Base-by-base conservation (phyloP, 2,888 invertebrate genomes). In the Ctena decussata region DNA sequence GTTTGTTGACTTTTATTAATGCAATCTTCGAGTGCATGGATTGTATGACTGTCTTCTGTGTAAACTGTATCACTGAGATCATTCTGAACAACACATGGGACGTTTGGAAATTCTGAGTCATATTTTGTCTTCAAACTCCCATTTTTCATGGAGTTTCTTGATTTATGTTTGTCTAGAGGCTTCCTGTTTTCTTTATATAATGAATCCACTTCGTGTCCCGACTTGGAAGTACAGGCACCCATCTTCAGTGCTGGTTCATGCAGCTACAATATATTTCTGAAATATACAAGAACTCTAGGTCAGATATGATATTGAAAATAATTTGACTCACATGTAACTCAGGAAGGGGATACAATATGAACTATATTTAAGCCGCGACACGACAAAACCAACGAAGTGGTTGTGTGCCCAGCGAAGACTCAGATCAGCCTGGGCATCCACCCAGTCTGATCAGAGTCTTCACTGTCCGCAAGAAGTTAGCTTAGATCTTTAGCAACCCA, bases 171-270 rank as follows among this genome's bases (percentile, higher is more conserved):
- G 0, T 84, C 86, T 41, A 75, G 78, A 18, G 88, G 90, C 35
- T 72, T 72, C 27, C 85, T 82, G 46, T 89, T 91, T 12, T 90
- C 84, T 60, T 77, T 85, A n/a, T 81, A 81, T n/a, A 87, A 57
- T 18, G 80, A 49, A 21, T 82, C 83, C n/a, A 84, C 80, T 73
- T 91, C 91, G 71, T 91, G 88, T 30, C 91, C 91, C 21, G 89
- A 80, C 71, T 90, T 92, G 49, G 92, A 92, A 75, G 91, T 91
- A 79, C 92, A 92, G 41, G 91, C 87, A 57, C 92, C 92, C 92
- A 92, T 92, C 46, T 60, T 32, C 65, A 65, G 0, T 18, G 3
- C 35, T 65, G 57, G 5, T 35, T 65, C 65, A 65, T 65, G 46
- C 3, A n/a, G 46, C 46, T 46, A 46, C n/a, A n/a, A n/a, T n/a